Base-by-base conservation (phyloP, 1,140 invertebrate genomes). In the Andricus grossulariae region DNA sequence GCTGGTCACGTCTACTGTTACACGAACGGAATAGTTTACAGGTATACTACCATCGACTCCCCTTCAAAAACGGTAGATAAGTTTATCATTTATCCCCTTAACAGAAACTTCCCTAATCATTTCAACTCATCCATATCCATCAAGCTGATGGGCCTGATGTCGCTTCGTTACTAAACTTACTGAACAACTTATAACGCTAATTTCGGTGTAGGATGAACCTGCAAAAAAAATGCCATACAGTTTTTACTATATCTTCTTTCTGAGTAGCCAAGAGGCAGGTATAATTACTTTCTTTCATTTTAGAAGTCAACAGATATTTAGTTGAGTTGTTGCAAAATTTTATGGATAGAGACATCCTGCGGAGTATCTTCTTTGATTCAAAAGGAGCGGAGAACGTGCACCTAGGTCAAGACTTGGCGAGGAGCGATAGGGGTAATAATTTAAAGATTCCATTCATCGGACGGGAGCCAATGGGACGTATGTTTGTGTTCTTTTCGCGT, bases 401-500 rank as follows among this genome's bases (percentile, higher is more conserved):
- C 77, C 73, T 81, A 83, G 80, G 83, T 82, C 78, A 83, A 83
- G 78, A 84, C 72, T 80, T 79, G 70, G 60, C 25, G 50, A 45
- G 74, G 76, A 82, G 82, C 75, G 76, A 83, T 82, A 57, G 81
- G 52, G 74, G 79, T 75, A 75, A 85, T 83, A 82, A 85, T 85
- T 85, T 82, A 85, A 72, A 82, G 81, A 81, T 82, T 82, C 78
- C 79, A 83, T 83, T 83, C 80, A 83, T 83, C 74, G 80, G 72
- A 21, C 51, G 39, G 54, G 71, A 73, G 55, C 16, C 78, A 54
- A 54, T 54, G 16, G 52, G 16, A 54, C n/a, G 52, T 45, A 45
- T 54, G 52, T 54, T 54, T 54, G 52, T 54, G 52, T 54, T 54
- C 52, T 54, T 54, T 54, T 54, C 52, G 70, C 75, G 57, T 50